These are phyloP conservation scores for Drosophila bipectinata DNA, from an alignment of 1,140 invertebrate genomes.

Conservation along the genomic window DNA sequence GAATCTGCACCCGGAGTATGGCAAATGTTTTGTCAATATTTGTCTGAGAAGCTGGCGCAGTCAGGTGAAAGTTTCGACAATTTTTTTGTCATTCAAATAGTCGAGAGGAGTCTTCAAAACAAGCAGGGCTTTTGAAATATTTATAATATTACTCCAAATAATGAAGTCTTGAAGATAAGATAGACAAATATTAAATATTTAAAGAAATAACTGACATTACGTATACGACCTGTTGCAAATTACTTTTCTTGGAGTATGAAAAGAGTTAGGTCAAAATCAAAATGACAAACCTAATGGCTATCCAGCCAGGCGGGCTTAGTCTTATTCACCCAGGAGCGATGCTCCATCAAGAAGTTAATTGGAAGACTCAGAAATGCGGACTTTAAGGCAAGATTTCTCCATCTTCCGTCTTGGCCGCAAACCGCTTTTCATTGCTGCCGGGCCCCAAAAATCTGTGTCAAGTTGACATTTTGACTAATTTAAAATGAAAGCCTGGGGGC, in stretches of 20 bases:
- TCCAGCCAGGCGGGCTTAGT: constrained; percentile 2
- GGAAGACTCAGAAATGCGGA: constrained; percentile 33
- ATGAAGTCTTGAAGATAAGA: no score
- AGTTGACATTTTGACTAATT: constrained; percentile 82
- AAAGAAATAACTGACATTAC: background rate
- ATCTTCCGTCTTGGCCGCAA: constrained; percentile 36
- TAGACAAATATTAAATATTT: background rate
- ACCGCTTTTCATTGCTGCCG: constrained; percentile 48
- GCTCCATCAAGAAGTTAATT: constrained; percentile 38
- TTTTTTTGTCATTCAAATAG: constrained; percentile 8
- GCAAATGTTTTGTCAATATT: constrained; percentile 80
- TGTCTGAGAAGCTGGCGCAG: constrained; percentile 32
- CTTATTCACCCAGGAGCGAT: constrained; percentile 10
- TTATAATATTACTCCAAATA: background rate
- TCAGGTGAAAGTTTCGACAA: constrained; percentile 38
- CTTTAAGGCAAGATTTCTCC: constrained; percentile 33
- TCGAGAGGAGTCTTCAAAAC: background rate
- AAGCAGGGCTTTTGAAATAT: background rate
- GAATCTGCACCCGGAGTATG: constrained; percentile 15
- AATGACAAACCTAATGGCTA: background rate
- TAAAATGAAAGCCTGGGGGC: constrained; percentile 54
- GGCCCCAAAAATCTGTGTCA: constrained; percentile 71
- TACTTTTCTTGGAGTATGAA: no score
- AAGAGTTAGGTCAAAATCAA: background rate
- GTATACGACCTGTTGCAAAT: background rate